A percentile compares a stretch with the other conserved stretches of the same genome.
phyloP scores from a whole-genome alignment of 2,113 vertebrate genomes.

The Cyprinodon variegatus region DNA sequence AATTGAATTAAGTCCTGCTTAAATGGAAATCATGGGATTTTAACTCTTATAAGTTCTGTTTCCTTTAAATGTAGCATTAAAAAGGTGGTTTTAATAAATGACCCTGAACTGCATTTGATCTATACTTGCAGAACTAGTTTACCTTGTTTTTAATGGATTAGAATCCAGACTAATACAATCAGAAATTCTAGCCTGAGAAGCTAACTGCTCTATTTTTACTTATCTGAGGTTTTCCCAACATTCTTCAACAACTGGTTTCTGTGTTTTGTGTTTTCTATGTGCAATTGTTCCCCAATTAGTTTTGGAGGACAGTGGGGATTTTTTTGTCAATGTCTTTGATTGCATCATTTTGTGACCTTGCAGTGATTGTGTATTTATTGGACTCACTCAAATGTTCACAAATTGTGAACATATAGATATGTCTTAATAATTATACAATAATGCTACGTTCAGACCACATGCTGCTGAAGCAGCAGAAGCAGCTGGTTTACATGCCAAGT shows the following conservation, averaged over 20 bases:
- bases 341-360: not conserved
- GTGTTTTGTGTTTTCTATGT: no score
- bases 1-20: not conserved
- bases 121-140: not conserved
- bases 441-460: no score
- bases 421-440: no score
- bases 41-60: not conserved
- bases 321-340: not conserved
- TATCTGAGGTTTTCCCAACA: conserved; percentile 1
- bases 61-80: not conserved
- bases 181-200: conserved; percentile 6
- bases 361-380: no score
- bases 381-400: no score
- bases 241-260: not conserved
- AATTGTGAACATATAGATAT: no score
- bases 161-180: conserved; percentile 12
- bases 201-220: not conserved
- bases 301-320: not conserved
- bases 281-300: not conserved
- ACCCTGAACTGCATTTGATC: not conserved
- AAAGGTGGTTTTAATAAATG: not conserved
- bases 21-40: not conserved
- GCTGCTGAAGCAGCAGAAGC: no score
- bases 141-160: conserved; percentile 15
- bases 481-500: no score